These are phyloP conservation scores for Mormyrus hasselquistii DNA, from an alignment of 2,797 vertebrate genomes.

Conservation along the genomic window DNA sequence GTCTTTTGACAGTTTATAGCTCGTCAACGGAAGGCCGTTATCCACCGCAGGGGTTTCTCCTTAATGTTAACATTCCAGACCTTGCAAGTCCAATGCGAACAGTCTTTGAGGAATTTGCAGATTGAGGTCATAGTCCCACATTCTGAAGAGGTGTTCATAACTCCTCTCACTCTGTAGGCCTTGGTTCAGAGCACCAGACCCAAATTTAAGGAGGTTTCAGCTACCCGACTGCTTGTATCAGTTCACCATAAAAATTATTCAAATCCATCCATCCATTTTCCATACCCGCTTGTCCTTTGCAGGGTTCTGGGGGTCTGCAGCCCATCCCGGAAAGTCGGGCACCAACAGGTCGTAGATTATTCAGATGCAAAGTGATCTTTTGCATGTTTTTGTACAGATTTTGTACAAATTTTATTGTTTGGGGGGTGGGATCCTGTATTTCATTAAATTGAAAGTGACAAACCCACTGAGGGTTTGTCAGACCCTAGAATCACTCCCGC, in stretches of 20 bases:
- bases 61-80: background rate
- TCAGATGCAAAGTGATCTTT: background rate
- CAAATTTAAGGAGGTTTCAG: background rate
- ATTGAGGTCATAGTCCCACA: background rate
- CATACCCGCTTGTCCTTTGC: background rate
- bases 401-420: background rate
- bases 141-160: background rate
- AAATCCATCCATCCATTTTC: background rate
- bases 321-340: background rate
- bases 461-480: background rate
- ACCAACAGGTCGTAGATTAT: background rate
- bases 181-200: background rate
- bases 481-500: too few species aligned
- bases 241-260: background rate
- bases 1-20: background rate
- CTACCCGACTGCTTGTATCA: background rate
- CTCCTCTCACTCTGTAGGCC: background rate
- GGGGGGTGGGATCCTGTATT: background rate
- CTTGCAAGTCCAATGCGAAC: background rate
- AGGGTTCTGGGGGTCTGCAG: background rate
- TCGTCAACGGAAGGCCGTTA: background rate
- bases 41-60: background rate
- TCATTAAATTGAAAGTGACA: background rate
- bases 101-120: background rate
- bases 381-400: background rate